Evolutionary conservation across 2,797 vertebrate species (phyloP).

Genomic region (Pangasius krempfi): DNA sequence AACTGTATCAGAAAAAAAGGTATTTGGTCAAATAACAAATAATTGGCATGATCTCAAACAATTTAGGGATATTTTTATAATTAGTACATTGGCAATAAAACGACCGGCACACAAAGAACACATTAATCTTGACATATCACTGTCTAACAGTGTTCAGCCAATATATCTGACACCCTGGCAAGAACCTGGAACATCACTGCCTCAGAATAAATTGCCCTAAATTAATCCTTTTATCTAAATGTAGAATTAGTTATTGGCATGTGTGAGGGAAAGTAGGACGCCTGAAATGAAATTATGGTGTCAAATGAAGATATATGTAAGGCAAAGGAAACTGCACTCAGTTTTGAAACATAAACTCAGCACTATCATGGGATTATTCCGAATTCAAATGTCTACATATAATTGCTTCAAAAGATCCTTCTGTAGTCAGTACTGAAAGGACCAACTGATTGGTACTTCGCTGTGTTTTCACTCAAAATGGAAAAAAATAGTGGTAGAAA

Average conservation of each 20-base stretch:
- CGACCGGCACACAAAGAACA: neutral
- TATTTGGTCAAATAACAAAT: neutral
- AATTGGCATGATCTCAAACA: neutral
- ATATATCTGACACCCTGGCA: neutral
- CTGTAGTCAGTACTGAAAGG: neutral
- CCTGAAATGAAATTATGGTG: neutral
- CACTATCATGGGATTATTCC: neutral
- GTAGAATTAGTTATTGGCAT: neutral
- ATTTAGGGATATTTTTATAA: neutral
- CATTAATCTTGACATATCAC: neutral
- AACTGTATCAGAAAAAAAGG: neutral
- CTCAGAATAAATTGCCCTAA: conserved; percentile 21
- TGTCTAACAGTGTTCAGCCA: neutral
- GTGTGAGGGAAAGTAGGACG: neutral
- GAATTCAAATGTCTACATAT: neutral
- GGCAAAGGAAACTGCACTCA: neutral
- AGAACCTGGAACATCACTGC: neutral
- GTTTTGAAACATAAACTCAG: neutral
- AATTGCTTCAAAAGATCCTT: neutral
- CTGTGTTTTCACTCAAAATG: neutral
- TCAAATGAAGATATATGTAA: neutral
- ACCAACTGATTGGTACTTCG: neutral
- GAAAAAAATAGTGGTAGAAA: neutral
- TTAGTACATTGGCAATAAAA: neutral
- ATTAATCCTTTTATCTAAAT: conserved; percentile 18